Percentiles rank a stretch among this genome's conserved stretches.
phyloP scores from a whole-genome alignment of 2,888 invertebrate species.

The Leistus spinibarbis region DNA sequence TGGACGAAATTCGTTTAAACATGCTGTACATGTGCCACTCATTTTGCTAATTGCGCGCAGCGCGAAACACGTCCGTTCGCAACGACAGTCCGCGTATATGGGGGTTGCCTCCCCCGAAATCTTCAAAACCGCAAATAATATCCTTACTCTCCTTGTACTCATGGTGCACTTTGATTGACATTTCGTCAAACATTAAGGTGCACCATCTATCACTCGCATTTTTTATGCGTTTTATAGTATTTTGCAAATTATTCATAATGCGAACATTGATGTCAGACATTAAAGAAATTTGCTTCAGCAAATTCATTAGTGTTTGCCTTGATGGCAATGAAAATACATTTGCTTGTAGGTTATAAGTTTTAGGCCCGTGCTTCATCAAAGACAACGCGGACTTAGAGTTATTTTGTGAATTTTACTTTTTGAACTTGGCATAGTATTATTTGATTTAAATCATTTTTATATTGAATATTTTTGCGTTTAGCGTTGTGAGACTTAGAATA shows the following conservation, averaged over 20 bases:
- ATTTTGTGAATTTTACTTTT: too few relatives aligned
- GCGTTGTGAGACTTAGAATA: too few relatives aligned
- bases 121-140: constrained; percentile 42
- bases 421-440: too few relatives aligned
- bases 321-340: constrained; percentile 4
- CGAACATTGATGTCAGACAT: constrained; percentile 3
- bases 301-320: neutral
- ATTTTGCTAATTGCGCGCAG: too few relatives aligned
- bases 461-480: too few relatives aligned
- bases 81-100: too few relatives aligned
- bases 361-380: neutral
- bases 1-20: too few relatives aligned
- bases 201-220: constrained; percentile 5
- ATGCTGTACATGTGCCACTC: too few relatives aligned
- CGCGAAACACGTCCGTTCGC: too few relatives aligned
- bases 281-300: neutral
- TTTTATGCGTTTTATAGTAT: neutral
- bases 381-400: too few relatives aligned
- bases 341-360: neutral
- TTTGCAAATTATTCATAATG: constrained; percentile 10
- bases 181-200: constrained; percentile 41
- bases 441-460: too few relatives aligned
- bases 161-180: constrained; percentile 2
- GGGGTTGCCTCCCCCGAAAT: constrained; percentile 38
- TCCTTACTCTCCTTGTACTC: constrained; percentile 16